A percentile compares a stretch with the other conserved stretches of the same genome.
phyloP scores from a whole-genome alignment of 2,888 invertebrate species.

The Chaetoderma sp. region DNA sequence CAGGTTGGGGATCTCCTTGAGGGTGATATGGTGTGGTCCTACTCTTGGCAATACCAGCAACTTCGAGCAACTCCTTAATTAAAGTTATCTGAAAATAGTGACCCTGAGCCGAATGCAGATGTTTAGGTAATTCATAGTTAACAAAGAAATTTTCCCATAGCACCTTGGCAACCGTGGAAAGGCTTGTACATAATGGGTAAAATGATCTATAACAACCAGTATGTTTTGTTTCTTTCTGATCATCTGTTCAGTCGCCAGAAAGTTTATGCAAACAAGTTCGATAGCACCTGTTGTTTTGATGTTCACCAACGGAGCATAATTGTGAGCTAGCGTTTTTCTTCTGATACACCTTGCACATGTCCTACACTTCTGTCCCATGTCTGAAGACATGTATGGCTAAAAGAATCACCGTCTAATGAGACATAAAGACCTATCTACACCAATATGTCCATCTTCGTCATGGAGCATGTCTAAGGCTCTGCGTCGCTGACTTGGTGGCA shows the following conservation, averaged over 20 bases:
- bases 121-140: conserved; percentile 30
- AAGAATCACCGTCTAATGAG: neutral
- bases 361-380: neutral
- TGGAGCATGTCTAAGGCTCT: neutral
- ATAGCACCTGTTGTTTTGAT: neutral
- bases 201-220: conserved; percentile 34
- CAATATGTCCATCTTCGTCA: neutral
- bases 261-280: neutral
- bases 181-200: conserved; percentile 30
- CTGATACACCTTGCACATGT: neutral
- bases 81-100: conserved; percentile 27
- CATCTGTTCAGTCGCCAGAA: conserved; percentile 17
- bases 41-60: conserved; percentile 21
- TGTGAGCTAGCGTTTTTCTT: neutral
- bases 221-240: conserved; percentile 25
- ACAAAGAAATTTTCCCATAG: conserved; percentile 26
- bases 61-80: conserved; percentile 26
- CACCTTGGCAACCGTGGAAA: conserved; percentile 34
- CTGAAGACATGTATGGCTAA: conserved; percentile 2
- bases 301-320: neutral
- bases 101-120: conserved; percentile 28
- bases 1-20: conserved; percentile 15
- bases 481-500: neutral
- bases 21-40: conserved; percentile 30
- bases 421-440: neutral